phyloP scores from a whole-genome alignment of 2,888 invertebrate species.

The Adelphocoris suturalis region DNA sequence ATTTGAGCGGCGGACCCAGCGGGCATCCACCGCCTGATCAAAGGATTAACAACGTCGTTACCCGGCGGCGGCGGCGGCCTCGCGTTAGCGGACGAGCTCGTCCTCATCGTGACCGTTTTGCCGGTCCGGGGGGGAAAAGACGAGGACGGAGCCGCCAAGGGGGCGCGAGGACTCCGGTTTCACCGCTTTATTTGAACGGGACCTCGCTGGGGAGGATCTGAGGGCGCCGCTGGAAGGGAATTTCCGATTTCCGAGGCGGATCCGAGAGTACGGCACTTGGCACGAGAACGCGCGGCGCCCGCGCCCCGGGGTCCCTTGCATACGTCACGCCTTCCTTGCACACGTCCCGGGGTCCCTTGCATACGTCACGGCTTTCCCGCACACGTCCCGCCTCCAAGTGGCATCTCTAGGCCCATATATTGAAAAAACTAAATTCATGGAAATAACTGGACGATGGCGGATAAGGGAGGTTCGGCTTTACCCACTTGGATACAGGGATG shows the following conservation, averaged over 20 bases:
- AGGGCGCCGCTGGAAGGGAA: neutral
- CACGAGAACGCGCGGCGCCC: no score
- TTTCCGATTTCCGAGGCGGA: neutral
- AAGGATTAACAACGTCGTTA: neutral
- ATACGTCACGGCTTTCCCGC: no score
- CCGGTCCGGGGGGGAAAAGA: neutral
- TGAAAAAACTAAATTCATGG: no score
- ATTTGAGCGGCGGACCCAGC: neutral
- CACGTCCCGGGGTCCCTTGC: no score
- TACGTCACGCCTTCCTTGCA: no score
- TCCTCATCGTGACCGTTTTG: constrained; percentile 12
- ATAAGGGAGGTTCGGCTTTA: no score
- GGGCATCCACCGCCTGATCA: constrained; percentile 2
- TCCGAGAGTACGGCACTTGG: neutral
- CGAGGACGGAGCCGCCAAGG: neutral
- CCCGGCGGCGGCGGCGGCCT: neutral
- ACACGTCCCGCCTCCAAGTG: no score
- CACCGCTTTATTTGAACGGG: constrained; percentile 15
- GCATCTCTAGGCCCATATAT: no score
- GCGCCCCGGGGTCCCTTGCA: no score
- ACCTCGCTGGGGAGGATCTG: neutral
- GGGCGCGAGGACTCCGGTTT: no score
- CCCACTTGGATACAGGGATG: no score
- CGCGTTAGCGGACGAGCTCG: neutral
- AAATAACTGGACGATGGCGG: no score